Evolutionary conservation across 2,113 vertebrate genomes (phyloP).

Genomic region (Campylomormyrus tamandua): DNA sequence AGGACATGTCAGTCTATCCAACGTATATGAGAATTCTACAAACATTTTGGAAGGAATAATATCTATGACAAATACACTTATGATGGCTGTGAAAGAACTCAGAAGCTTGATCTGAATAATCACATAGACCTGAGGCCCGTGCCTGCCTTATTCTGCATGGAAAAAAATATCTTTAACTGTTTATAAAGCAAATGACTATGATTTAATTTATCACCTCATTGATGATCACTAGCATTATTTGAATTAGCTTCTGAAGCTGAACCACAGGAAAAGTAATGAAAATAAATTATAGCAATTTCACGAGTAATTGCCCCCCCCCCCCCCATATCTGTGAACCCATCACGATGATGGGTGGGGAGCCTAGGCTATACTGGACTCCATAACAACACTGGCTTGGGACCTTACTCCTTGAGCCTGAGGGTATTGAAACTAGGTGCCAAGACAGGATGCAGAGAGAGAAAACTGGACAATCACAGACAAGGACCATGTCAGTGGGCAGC

Average conservation of each 20-base stretch:
- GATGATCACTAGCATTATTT: slow-evolving; percentile 6
- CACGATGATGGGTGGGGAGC: background rate
- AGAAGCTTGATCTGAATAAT: background rate
- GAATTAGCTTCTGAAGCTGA: background rate
- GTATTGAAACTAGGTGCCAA: background rate
- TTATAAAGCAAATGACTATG: slow-evolving; percentile 17
- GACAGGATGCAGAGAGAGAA: background rate
- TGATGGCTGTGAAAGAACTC: background rate
- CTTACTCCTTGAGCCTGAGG: background rate
- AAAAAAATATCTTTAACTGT: slow-evolving; percentile 15
- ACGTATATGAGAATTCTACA: background rate
- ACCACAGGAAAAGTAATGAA: slow-evolving; percentile 5
- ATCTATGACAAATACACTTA: background rate
- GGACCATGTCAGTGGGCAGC: background rate
- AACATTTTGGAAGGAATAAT: background rate
- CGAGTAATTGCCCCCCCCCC: background rate
- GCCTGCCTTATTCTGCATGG: background rate
- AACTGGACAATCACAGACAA: background rate
- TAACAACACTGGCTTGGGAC: background rate
- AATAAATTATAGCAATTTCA: slow-evolving; percentile 19
- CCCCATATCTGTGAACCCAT: background rate
- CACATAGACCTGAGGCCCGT: background rate
- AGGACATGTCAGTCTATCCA: background rate
- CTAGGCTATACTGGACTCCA: background rate
- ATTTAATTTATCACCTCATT: slow-evolving; percentile 18